phyloP scores from a whole-genome alignment of 2,113 vertebrate genomes.

The Chlorodrepanis virens region DNA sequence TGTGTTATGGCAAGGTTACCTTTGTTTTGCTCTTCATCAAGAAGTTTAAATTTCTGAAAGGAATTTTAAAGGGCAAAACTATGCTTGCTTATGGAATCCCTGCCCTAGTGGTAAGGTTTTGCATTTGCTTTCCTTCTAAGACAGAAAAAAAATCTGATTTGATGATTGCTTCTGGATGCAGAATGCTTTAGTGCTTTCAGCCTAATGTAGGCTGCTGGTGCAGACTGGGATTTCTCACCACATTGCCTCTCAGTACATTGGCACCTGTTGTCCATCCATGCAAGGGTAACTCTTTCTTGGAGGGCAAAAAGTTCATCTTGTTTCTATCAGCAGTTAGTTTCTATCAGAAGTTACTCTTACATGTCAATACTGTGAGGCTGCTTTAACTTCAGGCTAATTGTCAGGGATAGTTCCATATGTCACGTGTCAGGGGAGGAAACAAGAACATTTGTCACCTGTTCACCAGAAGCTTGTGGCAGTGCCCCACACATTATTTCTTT shows the following conservation, averaged over 20 bases:
- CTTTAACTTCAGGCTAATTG: constrained; percentile 20
- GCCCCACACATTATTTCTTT: neutral
- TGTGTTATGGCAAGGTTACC: neutral
- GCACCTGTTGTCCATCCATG: neutral
- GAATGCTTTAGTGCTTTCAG: neutral
- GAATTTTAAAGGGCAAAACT: neutral
- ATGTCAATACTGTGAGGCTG: neutral
- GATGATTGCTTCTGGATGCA: neutral
- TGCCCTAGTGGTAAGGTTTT: neutral
- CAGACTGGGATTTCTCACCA: neutral
- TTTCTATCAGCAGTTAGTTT: neutral
- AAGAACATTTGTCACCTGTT: constrained; percentile 29
- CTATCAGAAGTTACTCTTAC: neutral
- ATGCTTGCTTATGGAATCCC: neutral
- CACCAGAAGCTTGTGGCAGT: neutral
- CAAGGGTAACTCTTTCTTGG: neutral
- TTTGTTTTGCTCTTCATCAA: neutral
- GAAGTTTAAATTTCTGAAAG: neutral
- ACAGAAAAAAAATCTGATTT: neutral
- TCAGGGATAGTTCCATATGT: neutral
- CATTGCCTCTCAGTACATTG: neutral
- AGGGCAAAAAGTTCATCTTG: neutral
- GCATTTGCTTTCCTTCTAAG: neutral
- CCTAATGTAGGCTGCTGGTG: neutral
- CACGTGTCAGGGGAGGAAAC: neutral